A percentile compares a stretch with the other conserved stretches of the same genome.
phyloP scores from a whole-genome alignment of 2,888 invertebrate genomes.

The Hirtodrosophila confusa region DNA sequence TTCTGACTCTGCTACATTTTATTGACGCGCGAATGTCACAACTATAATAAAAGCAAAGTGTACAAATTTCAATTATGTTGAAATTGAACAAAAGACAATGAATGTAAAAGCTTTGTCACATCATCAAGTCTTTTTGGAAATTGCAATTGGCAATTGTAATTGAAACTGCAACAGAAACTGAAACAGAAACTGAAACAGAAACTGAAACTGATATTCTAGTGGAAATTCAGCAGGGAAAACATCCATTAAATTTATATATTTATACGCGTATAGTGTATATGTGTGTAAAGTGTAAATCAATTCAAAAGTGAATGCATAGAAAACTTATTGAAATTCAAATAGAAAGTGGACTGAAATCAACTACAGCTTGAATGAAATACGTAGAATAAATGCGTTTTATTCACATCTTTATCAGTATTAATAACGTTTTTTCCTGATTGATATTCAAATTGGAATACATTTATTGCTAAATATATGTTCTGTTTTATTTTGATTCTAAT shows the following conservation, averaged over 20 bases:
- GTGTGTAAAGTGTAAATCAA: background rate
- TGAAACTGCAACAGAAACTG: slow-evolving; percentile 9
- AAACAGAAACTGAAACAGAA: too few relatives aligned
- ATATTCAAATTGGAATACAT: background rate
- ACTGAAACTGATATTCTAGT: slow-evolving; percentile 10
- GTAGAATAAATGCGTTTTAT: background rate
- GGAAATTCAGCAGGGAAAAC: slow-evolving; percentile 19
- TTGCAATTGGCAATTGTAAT: slow-evolving; percentile 18
- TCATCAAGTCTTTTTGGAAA: slow-evolving; percentile 22
- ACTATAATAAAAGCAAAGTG: slow-evolving; percentile 25
- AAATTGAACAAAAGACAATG: slow-evolving; percentile 22
- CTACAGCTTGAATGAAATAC: background rate
- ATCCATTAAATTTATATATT: slow-evolving; percentile 2
- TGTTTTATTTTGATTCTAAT: too few relatives aligned
- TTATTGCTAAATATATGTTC: too few relatives aligned
- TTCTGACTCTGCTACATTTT: slow-evolving; percentile 32
- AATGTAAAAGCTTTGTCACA: slow-evolving; percentile 23
- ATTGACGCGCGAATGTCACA: slow-evolving; percentile 49
- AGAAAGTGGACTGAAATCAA: slow-evolving; percentile 10
- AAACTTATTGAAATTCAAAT: slow-evolving; percentile 16
- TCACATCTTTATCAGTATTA: too few relatives aligned
- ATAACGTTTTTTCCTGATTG: background rate
- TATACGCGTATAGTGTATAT: background rate
- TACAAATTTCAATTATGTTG: slow-evolving; percentile 43
- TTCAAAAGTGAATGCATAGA: slow-evolving; percentile 13